Evolutionary conservation across 2,888 invertebrate species (phyloP), one percentile per base, ranked within the genome.

Genomic region (Chirona hameri): DNA sequence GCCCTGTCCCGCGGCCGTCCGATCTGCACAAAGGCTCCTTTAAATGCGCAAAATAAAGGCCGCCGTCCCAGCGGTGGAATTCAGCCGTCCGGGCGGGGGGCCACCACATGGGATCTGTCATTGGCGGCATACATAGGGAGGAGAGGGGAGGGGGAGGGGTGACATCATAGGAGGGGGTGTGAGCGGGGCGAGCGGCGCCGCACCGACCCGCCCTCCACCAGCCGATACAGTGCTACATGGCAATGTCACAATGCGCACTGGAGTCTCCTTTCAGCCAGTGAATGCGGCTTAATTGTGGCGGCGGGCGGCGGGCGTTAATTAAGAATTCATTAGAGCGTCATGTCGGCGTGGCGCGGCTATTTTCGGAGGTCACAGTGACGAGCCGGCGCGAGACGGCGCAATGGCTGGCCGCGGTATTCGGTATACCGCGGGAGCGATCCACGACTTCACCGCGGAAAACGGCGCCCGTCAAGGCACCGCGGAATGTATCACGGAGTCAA

Each of bases 1-100:
- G 12, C 60, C 69, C 69, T 14, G 27, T 29, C 29, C 27, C 27
- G 27, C 69, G 65, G 24, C 69, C 69, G 27, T 7, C 12, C 24
- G 14, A 27, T 29, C 60, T 9, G 69, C 69, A 69, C 69, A 69
- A 69, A 29, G 69, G 29, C 60, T 29, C 27, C 29, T 69, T 69
- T 69, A 69, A 69, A 69, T 69, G 69, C 69, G 69, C 69, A 69
- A 69, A 69, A 69, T 69, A 69, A 27, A 69, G 69, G 69, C 9
- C 3, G 60, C 21, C 60, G 21, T 18, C 60, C 60, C 24, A 27
- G 27, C 27, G 12, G 27, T 29, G 69, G 69, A 29, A 69, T 69
- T 10, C 69, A 10, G 27, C 27, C 27, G 14, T 4, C 69, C 21
- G 60, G 60, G 24, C 7, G 60, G 60, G 60, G 60, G 55, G 21